A percentile compares a stretch with the other conserved stretches of the same genome.
phyloP scores from a whole-genome alignment of 2,888 invertebrate genomes.

The Apamea epomidion region DNA sequence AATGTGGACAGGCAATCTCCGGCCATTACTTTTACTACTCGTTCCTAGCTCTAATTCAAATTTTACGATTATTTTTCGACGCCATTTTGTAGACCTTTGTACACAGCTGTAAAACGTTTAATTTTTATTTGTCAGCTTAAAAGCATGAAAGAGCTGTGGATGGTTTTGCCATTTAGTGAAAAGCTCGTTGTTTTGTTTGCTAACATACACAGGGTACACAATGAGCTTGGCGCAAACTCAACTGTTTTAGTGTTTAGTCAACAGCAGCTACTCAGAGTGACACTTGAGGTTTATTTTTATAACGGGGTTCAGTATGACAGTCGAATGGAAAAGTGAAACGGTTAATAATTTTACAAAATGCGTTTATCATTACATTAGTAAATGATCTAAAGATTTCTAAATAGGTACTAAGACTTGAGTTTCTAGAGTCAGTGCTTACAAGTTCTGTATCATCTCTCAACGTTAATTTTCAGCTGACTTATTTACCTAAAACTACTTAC shows the following conservation, averaged over 20 bases:
- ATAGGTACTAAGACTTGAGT: background rate
- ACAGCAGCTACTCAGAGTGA: slow-evolving; percentile 5
- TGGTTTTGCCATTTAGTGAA: slow-evolving; percentile 46
- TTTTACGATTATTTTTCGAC: slow-evolving; percentile 45
- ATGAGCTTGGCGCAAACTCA: slow-evolving; percentile 34
- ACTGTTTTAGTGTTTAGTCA: slow-evolving; percentile 34
- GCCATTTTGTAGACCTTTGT: slow-evolving; percentile 35
- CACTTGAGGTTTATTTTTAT: slow-evolving; percentile 8
- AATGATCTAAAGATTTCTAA: background rate
- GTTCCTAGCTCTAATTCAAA: slow-evolving; percentile 54
- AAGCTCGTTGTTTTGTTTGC: slow-evolving; percentile 31
- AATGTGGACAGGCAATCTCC: slow-evolving; percentile 63
- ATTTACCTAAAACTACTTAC: background rate
- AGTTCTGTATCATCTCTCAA: background rate
- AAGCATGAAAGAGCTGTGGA: slow-evolving; percentile 35
- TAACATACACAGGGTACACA: slow-evolving; percentile 34
- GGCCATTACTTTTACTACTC: slow-evolving; percentile 59
- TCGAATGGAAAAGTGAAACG: background rate
- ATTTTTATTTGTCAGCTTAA: slow-evolving; percentile 45
- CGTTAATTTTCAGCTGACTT: background rate
- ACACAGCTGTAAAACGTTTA: slow-evolving; percentile 31
- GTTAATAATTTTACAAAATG: background rate
- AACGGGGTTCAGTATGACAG: background rate
- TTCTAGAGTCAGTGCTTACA: background rate
- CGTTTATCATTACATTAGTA: background rate